Evolutionary conservation across 2,888 invertebrate species (phyloP).

Genomic region (Lasioglossum morio): DNA sequence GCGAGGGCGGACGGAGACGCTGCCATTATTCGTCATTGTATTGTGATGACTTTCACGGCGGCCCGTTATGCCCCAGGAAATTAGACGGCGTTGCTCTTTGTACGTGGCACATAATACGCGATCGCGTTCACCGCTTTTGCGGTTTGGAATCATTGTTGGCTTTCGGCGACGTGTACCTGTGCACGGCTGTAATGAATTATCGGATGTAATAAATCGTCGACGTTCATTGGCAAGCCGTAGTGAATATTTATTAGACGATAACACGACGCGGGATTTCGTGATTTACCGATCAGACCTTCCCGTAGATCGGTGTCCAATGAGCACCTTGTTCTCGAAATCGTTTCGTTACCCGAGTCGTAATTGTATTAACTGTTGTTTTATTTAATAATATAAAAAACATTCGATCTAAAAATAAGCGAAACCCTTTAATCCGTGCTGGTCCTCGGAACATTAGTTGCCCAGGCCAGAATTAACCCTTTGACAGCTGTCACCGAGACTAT

Average conservation of each 20-base stretch:
- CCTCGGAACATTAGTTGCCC: too few relatives aligned
- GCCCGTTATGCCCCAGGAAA: slow-evolving; percentile 23
- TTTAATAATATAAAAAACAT: too few relatives aligned
- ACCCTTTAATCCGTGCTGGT: too few relatives aligned
- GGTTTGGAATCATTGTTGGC: background rate
- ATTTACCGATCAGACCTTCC: background rate
- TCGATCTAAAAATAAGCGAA: too few relatives aligned
- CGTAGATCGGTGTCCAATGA: background rate
- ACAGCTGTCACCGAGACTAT: too few relatives aligned
- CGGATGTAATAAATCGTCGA: background rate
- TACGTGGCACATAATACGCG: background rate
- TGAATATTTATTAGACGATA: background rate
- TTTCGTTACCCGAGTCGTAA: too few relatives aligned
- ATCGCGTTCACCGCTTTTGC: background rate
- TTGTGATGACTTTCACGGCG: slow-evolving; percentile 43
- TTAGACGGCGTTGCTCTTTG: background rate
- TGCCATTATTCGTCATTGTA: slow-evolving; percentile 35
- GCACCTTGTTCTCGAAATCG: too few relatives aligned
- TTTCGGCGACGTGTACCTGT: too few relatives aligned
- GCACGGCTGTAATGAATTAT: background rate
- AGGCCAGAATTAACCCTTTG: too few relatives aligned
- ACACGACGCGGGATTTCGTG: background rate
- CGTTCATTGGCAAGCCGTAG: background rate
- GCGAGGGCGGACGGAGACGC: background rate
- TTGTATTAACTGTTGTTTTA: too few relatives aligned